Evolutionary conservation across 2,797 vertebrate species (phyloP).

Genomic region (Urophycis tenuis): DNA sequence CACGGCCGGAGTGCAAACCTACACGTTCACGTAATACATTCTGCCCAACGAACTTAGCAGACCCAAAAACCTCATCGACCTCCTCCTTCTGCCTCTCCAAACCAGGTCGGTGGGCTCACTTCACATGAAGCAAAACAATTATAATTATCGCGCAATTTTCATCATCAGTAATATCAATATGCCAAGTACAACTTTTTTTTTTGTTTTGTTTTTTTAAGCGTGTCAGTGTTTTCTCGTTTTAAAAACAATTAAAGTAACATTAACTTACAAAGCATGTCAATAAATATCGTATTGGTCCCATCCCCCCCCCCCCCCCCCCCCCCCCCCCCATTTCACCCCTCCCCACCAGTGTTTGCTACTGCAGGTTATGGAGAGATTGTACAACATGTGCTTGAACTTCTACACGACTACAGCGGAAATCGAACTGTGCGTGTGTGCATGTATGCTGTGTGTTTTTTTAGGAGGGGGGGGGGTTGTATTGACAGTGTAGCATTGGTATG

Average conservation of each 20-base stretch:
- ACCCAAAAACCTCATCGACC: conserved; percentile 20
- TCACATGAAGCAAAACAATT: conserved; percentile 23
- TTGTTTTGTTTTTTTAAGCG: conserved; percentile 34
- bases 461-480: background rate
- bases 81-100: no score
- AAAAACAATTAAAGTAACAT: conserved; percentile 52
- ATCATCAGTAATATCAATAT: conserved; percentile 31
- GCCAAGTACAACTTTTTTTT: conserved; percentile 52
- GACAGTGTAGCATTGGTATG: background rate
- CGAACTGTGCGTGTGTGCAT: conserved; percentile 55
- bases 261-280: conserved; percentile 57
- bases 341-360: conserved; percentile 67
- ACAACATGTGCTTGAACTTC: conserved; percentile 72
- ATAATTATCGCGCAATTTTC: background rate
- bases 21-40: conserved; percentile 53
- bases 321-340: no score
- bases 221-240: conserved; percentile 29
- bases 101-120: no score
- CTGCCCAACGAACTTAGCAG: conserved; percentile 37
- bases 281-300: conserved; percentile 56
- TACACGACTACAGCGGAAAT: conserved; percentile 66
- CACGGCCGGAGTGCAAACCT: conserved; percentile 62
- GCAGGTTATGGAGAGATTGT: conserved; percentile 58
- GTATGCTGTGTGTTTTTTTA: conserved; percentile 52
- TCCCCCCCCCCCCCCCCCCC: conserved; percentile 23